Evolutionary conservation across 2,113 vertebrate species (phyloP), one percentile per base, ranked within the genome.

Genomic region (Cyanoramphus novaezelandiae): DNA sequence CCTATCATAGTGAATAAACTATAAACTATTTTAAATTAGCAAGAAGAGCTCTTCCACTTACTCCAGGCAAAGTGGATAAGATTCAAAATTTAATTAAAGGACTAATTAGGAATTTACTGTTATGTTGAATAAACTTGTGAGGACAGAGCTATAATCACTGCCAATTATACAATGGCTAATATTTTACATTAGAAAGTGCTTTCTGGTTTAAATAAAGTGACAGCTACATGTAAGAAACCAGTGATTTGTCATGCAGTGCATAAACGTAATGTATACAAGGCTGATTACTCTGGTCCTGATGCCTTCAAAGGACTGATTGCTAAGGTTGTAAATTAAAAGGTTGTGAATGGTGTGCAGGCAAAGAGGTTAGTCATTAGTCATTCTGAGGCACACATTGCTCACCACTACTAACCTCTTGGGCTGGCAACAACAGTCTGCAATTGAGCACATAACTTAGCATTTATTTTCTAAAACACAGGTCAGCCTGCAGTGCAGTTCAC

Each of bases 281-380:
- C 50, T 71, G 37, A 93, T 91, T 71, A 60, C 41, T 53, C 65
- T 24, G 59, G 10, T 87, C 44, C 49, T 83, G 88, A 46, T 53
- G 55, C 33, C 62, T 91, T 86, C 77, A 80, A 85, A 91, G 63
- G 18, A 62, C 49, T 57, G 72, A 55, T 62, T 87, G 72, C 25
- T 87, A 60, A 72, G 37, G 39, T 16, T 77, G 82, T 94, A 90
- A 95, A 94, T 90, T 80, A 86, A 88, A 87, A 85, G 62, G 71
- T 52, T 77, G 76, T 82, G 94, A 93, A 37, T 35, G 75, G 79
- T 24, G 77, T 85, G 74, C 49, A 59, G 90, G 88, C 69, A 74
- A 71, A 77, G 64, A 59, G 41, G 50, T 46, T 49, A 75, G 64
- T 46, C 60, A 67, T 94, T 83, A 91, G 75, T 69, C 90, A 87